Conservation (phyloP, 2,888 invertebrate genomes). For the Coleophora flavipennella region DNA sequence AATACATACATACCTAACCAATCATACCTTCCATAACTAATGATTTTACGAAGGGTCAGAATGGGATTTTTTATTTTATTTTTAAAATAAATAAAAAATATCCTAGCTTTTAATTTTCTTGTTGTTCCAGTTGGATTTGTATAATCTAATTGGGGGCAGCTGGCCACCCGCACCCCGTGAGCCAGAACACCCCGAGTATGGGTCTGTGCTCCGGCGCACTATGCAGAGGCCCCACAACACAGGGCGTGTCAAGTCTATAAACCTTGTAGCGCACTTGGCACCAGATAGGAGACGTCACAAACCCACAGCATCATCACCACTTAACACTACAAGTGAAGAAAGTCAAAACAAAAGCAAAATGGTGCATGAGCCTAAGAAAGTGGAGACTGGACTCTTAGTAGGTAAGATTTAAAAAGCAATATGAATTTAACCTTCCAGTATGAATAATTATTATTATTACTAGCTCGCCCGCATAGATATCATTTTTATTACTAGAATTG, state of each 20-base stretch:
- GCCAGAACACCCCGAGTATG: constrained; percentile 47
- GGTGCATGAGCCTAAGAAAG: constrained; percentile 61
- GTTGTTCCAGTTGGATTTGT: constrained; percentile 50
- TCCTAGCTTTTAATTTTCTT: constrained; percentile 1
- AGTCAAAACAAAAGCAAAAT: constrained; percentile 36
- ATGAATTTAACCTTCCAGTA: too few species aligned
- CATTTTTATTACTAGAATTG: too few species aligned
- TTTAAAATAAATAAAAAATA: neutral
- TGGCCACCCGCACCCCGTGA: constrained; percentile 62
- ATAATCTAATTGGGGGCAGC: constrained; percentile 59
- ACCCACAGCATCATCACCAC: constrained; percentile 24
- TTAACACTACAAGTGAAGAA: constrained; percentile 21
- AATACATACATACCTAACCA: too few species aligned
- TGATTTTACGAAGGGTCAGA: too few species aligned
- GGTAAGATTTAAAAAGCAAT: constrained; percentile 1
- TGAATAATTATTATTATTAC: too few species aligned
- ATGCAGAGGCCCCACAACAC: constrained; percentile 50
- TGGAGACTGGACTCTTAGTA: constrained; percentile 60
- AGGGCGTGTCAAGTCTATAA: constrained; percentile 73
- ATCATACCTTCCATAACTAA: too few species aligned
- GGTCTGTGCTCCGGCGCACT: constrained; percentile 43
- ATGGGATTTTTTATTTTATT: too few species aligned
- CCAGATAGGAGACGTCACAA: constrained; percentile 48
- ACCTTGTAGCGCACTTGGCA: constrained; percentile 71
- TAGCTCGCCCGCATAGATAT: too few species aligned